Conservation (phyloP, 2,888 invertebrate genomes). For the Drosophila vallismaia region DNA sequence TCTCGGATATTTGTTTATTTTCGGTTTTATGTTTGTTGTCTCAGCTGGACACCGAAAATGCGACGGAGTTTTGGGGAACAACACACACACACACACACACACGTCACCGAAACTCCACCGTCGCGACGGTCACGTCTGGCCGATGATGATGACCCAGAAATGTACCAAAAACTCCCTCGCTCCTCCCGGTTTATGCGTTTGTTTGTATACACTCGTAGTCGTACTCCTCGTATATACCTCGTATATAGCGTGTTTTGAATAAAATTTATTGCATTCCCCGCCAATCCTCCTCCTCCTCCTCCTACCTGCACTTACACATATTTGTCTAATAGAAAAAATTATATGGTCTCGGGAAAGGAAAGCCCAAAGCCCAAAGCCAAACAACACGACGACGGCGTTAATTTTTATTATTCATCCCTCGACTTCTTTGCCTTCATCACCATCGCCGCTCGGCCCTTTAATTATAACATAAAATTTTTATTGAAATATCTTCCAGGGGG, state of each 20-base stretch:
- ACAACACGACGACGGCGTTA: conserved; percentile 32
- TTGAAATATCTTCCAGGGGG: conserved; percentile 54
- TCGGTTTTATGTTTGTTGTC: conserved; percentile 61
- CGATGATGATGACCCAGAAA: conserved; percentile 69
- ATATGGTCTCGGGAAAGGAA: conserved; percentile 37
- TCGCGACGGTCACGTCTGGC: conserved; percentile 63
- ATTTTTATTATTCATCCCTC: conserved; percentile 55
- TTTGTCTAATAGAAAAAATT: conserved; percentile 78
- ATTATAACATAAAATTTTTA: conserved; percentile 71
- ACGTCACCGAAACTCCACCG: conserved; percentile 52
- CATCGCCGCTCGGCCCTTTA: conserved; percentile 51
- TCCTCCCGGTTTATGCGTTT: conserved; percentile 39
- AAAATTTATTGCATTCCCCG: conserved; percentile 74
- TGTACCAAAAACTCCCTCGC: conserved; percentile 28
- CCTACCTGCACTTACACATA: conserved; percentile 33
- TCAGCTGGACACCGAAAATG: conserved; percentile 64
- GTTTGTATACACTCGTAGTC: conserved; percentile 15
- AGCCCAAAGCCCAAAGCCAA: no score
- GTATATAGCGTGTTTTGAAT: conserved; percentile 63
- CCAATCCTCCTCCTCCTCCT: conserved; percentile 7
- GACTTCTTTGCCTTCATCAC: neutral
- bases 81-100: no score
- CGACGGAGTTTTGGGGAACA: neutral
- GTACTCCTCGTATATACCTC: conserved; percentile 31
- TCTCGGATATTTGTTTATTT: conserved; percentile 47